Base-by-base conservation (phyloP, 2,113 vertebrate species). In the Ageneiosus marmoratus region DNA sequence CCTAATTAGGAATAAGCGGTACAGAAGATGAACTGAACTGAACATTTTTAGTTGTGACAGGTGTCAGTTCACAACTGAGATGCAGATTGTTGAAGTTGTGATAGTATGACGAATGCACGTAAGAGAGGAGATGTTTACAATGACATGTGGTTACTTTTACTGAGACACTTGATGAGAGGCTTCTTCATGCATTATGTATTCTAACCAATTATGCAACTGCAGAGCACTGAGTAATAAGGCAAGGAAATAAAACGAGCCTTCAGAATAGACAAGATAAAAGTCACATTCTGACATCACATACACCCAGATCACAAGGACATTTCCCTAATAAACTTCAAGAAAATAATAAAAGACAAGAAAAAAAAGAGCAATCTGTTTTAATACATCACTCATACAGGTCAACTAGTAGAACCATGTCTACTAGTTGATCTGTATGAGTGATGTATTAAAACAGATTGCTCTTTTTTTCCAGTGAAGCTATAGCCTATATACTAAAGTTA, bases 201-300 rank as follows among this genome's bases (percentile, higher is more conserved):
- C 29, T 62, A 58, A 62, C n/a, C 27, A 37, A 62, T 74, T 74
- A 82, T 74, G 44, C 22, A 73, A 72, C 70, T 62, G 44, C 69
- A 82, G 16, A 60, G 67, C 13, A 56, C 60, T 73, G n/a, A 24
- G 74, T 32, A 82, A 82, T 62, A 74, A 74, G 69, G 63, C 20
- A 69, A 80, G 55, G 32, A 44, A 27, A 16, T 58, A 10, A 69
- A 72, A 81, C 44, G 29, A 24, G 2, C 5, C 10, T 76, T 37
- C 18, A 37, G 2, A 55, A 37, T 55, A 37, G 55, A 76, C 29
- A 29, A 76, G 51, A 13, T 29, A 76, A 55, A 76, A 29, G 73
- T 76, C 50, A 76, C 10, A 32, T 27, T 32, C 46, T 51, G 18
- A 76, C 4, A 76, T 9, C 4, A 37, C 29, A 76, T 27, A 29